A percentile compares a stretch with the other conserved stretches of the same genome.
Evolutionary conservation across 2,113 vertebrate genomes (phyloP).

Genomic region (Macrotus californicus): DNA sequence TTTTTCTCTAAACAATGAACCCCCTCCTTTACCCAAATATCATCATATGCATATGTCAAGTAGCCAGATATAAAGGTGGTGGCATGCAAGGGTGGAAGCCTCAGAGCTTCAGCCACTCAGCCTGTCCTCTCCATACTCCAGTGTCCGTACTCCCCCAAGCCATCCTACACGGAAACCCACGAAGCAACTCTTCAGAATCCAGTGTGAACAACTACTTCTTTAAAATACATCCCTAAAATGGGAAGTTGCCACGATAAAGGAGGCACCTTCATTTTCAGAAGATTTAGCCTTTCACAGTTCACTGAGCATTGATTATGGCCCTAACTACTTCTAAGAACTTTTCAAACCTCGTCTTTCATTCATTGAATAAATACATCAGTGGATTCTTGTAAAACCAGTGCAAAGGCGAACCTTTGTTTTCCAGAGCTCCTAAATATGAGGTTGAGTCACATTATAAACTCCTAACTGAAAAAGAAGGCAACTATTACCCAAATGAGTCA

Average conservation of each 20-base stretch:
- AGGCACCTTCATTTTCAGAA: background rate
- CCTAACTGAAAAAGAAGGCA: background rate
- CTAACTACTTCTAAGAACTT: background rate
- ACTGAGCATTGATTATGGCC: background rate
- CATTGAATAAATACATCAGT: background rate
- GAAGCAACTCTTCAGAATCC: background rate
- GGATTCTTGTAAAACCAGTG: background rate
- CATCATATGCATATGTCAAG: background rate
- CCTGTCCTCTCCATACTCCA: background rate
- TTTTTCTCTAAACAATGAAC: background rate
- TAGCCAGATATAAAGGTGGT: background rate
- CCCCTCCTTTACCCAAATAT: background rate
- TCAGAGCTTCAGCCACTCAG: background rate
- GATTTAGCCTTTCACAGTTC: background rate
- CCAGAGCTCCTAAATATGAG: background rate
- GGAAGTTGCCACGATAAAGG: background rate
- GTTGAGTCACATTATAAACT: background rate
- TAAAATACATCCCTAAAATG: background rate
- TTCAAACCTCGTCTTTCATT: background rate
- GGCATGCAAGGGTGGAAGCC: background rate
- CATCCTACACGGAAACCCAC: background rate
- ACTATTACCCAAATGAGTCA: slow-evolving; percentile 17
- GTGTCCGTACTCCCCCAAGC: background rate
- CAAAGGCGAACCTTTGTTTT: background rate
- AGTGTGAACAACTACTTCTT: background rate